These are phyloP conservation scores for Danio choprae DNA, from an alignment of 2,797 vertebrate genomes.

Conservation along the genomic window DNA sequence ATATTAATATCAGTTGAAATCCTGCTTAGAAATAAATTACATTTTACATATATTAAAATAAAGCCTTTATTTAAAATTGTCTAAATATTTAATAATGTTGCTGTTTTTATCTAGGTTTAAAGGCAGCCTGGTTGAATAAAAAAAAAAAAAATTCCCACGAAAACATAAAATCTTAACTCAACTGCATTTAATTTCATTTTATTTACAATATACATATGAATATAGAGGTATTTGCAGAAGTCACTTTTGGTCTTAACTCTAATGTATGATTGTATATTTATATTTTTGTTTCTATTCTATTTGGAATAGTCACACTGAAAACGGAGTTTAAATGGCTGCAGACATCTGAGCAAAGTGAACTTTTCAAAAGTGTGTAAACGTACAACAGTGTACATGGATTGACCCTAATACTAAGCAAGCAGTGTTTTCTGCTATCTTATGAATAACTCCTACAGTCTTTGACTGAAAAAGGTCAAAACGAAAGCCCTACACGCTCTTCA, in stretches of 20 bases:
- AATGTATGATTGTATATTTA: too few relatives aligned
- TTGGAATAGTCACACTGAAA: not conserved
- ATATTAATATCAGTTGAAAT: not conserved
- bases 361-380: constrained; percentile 2
- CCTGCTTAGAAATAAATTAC: not conserved
- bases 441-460: constrained; percentile 26
- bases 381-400: constrained; percentile 10
- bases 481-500: constrained; percentile 29
- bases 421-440: constrained; percentile 20
- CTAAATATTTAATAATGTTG: not conserved
- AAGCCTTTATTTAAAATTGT: not conserved
- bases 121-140: not conserved
- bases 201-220: not conserved
- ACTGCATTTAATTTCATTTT: not conserved
- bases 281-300: not conserved
- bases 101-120: not conserved
- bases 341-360: not conserved
- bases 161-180: too few relatives aligned
- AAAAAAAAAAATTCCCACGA: too few relatives aligned
- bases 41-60: not conserved
- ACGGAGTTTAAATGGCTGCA: not conserved
- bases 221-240: not conserved
- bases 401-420: not conserved
- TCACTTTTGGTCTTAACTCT: too few relatives aligned
- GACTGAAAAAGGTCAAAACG: constrained; percentile 55